Evolutionary conservation across 2,113 vertebrate species (phyloP).

Genomic region (Oreochromis spilurus): DNA sequence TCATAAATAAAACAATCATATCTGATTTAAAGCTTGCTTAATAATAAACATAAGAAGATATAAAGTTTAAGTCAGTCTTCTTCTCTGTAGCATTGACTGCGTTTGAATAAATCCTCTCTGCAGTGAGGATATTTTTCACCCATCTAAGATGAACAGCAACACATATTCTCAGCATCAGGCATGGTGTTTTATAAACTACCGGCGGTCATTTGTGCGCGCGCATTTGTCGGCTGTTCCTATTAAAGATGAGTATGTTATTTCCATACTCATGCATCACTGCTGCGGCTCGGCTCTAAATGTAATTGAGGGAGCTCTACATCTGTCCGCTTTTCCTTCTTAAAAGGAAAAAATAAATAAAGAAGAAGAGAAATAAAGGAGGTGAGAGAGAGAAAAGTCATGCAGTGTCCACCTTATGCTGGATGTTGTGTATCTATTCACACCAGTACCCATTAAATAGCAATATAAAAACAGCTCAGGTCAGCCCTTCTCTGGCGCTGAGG

Average conservation of each 20-base stretch:
- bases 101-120: not conserved
- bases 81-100: not conserved
- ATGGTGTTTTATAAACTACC: not conserved
- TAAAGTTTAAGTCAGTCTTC: not conserved
- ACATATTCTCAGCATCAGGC: not conserved
- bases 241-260: constrained; percentile 10
- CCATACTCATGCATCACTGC: constrained; percentile 38
- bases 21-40: not conserved
- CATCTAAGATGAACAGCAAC: not conserved
- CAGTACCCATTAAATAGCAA: constrained; percentile 65
- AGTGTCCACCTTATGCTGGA: constrained; percentile 23
- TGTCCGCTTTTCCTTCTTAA: constrained; percentile 9
- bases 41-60: not conserved
- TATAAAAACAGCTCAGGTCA: constrained; percentile 76
- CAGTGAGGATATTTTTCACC: not conserved
- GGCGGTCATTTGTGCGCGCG: not conserved
- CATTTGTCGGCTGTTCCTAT: not conserved
- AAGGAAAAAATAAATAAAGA: constrained; percentile 36
- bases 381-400: not conserved
- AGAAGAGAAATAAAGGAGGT: not conserved
- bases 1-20: not conserved
- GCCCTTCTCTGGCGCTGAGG: constrained; percentile 52
- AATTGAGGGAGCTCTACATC: constrained; percentile 47
- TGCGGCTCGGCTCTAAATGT: constrained; percentile 7
- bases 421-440: constrained; percentile 36